Evolutionary conservation across 2,797 vertebrate genomes (phyloP), one percentile per base, ranked within the genome.

Genomic region (Prionace glauca): DNA sequence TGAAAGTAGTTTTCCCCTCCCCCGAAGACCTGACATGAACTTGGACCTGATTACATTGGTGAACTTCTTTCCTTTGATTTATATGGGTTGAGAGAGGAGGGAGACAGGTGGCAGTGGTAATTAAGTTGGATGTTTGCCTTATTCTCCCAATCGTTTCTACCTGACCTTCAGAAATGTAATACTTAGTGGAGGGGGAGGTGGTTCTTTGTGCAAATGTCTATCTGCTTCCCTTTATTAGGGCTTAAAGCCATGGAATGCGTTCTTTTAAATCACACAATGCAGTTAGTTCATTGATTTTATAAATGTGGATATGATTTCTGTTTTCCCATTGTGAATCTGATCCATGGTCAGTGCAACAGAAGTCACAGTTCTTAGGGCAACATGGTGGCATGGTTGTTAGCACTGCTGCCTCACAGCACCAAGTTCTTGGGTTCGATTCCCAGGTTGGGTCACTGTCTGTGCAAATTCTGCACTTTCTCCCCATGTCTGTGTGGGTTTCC

Each of bases 61-160:
- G 9, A 60, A 50, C 12, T 56, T 5, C 29, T 72, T 77, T 4
- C 45, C 45, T 95, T 72, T 0, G 32, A 77, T 77, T 74, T 77
- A 18, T 0, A 9, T 94, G 29, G 45, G 18, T 77, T 14, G 45
- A n/a, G 45, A 95, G 71, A 69, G 20, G 14, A 77, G 29, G n/a
- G 71, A 94, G 93, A 26, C 14, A 94, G 71, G 69, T 67, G 8
- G 69, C 0, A 26, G 26, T 94, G 11, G 18, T 24, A 95, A 74
- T 95, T 95, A 77, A 20, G 24, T n/a, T 77, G 67, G 50, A 94
- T 74, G 45, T 94, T 67, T 74, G 22, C 93, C 93, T 95, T 77
- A 56, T 77, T 74, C 56, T 77, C 71, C 62, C 90, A 92, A 92
- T 69, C 2, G 90, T 41, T 69, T 69, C 56, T 29, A 74, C 29